These are phyloP conservation scores for Peromyscus eremicus DNA, from an alignment of 2,797 vertebrate species.

Conservation along the genomic window DNA sequence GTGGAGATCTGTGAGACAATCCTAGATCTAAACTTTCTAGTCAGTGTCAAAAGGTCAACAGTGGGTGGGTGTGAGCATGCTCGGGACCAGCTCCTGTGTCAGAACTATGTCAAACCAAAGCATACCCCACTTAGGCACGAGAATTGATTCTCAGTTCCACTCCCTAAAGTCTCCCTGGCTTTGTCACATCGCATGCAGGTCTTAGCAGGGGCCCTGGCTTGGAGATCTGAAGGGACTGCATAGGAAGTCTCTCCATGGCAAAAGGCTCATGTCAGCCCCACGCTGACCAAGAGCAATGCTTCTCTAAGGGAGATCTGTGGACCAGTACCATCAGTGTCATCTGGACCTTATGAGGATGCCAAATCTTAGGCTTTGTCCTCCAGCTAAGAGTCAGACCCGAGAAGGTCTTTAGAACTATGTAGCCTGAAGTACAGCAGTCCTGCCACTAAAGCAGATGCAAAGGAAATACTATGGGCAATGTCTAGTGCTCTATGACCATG, in stretches of 20 bases:
- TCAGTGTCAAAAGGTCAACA: neutral
- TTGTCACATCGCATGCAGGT: neutral
- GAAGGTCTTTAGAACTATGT: neutral
- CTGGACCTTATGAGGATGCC: neutral
- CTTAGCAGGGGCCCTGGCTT: neutral
- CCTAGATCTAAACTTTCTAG: neutral
- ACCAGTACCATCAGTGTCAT: neutral
- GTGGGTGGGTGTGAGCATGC: neutral
- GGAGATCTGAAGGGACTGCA: neutral
- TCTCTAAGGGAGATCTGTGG: neutral
- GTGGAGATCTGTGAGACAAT: neutral
- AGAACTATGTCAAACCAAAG: neutral
- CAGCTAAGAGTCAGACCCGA: neutral
- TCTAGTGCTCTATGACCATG: neutral
- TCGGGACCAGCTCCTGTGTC: neutral
- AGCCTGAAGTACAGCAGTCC: neutral
- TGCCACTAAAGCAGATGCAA: neutral
- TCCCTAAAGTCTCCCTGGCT: neutral
- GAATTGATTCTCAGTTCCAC: neutral
- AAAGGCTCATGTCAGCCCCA: neutral
- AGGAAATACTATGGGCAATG: neutral
- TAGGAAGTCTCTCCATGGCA: neutral
- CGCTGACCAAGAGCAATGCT: neutral
- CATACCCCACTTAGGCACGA: neutral
- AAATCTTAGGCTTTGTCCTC: neutral